Conservation (phyloP, 2,113 vertebrate genomes). For the Lonchura striata region DNA sequence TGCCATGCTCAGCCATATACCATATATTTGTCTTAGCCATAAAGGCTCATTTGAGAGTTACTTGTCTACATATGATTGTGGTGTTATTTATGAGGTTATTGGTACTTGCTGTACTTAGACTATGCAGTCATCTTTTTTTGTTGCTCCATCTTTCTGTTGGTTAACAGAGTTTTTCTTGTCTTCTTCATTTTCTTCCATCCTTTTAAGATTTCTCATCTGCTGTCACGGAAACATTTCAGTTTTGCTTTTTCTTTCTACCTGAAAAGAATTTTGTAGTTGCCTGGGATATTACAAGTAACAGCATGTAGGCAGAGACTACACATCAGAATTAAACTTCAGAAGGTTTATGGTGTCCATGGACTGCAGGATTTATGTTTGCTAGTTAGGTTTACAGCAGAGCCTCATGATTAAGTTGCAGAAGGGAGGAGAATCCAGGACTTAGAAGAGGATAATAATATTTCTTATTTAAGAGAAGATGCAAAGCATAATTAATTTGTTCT, state of each 20-base stretch:
- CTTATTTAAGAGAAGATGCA: not conserved
- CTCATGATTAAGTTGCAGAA: constrained; percentile 3
- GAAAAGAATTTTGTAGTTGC: not conserved
- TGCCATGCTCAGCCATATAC: not conserved
- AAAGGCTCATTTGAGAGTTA: not conserved
- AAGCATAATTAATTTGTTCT: constrained; percentile 14
- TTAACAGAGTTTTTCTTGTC: not conserved
- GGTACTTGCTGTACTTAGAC: not conserved
- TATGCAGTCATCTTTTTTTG: not conserved
- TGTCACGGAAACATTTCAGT: not conserved
- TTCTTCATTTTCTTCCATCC: not conserved
- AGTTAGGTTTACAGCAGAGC: not conserved
- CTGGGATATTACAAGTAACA: not conserved
- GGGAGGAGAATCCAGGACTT: not conserved
- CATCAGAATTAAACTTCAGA: constrained; percentile 31
- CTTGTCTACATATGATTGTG: not conserved
- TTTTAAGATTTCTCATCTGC: not conserved
- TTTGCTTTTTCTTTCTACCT: constrained; percentile 2
- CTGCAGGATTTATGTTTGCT: not conserved
- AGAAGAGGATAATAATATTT: not conserved
- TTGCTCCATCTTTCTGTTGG: not conserved
- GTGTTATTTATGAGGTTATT: not conserved
- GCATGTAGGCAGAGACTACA: not conserved
- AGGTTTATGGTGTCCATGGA: not conserved
- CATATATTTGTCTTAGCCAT: not conserved